phyloP scores from a whole-genome alignment of 2,797 vertebrate genomes.

The Enteromius viviparus region DNA sequence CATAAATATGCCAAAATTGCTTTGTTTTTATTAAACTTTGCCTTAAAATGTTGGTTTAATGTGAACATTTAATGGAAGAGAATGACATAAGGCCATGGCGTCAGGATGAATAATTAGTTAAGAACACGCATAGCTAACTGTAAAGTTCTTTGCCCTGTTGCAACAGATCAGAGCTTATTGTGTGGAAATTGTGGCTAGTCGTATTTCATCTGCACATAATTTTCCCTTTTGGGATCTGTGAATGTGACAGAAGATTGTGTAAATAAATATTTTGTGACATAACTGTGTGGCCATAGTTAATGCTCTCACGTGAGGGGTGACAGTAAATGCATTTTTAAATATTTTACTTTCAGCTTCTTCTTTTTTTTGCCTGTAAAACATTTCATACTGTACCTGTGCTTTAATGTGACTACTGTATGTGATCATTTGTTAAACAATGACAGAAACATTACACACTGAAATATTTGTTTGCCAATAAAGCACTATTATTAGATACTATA shows the following conservation, averaged over 20 bases:
- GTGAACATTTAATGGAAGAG: neutral
- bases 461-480: slow-evolving; percentile 1
- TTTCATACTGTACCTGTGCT: slow-evolving; percentile 34
- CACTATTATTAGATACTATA: neutral
- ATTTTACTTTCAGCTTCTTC: slow-evolving; percentile 25
- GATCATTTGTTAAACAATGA: slow-evolving; percentile 18
- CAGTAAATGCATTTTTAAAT: slow-evolving; percentile 1
- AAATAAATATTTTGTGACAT: slow-evolving; percentile 50
- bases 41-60: slow-evolving; percentile 45
- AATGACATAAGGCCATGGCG: slow-evolving; percentile 9
- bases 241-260: slow-evolving; percentile 59
- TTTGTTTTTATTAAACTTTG: slow-evolving; percentile 45
- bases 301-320: slow-evolving; percentile 22
- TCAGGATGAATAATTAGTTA: slow-evolving; percentile 9
- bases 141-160: neutral
- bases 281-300: slow-evolving; percentile 18
- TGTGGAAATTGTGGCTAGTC: slow-evolving; percentile 40
- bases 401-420: slow-evolving; percentile 36
- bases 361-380: slow-evolving; percentile 30
- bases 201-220: slow-evolving; percentile 45
- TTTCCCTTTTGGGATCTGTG: slow-evolving; percentile 45
- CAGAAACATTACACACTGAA: slow-evolving; percentile 27
- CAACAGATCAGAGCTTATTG: slow-evolving; percentile 23
- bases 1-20: slow-evolving; percentile 31
- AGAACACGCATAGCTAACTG: slow-evolving; percentile 19